phyloP scores from a whole-genome alignment of 2,797 vertebrate genomes.

The Pantherophis vulpinus region DNA sequence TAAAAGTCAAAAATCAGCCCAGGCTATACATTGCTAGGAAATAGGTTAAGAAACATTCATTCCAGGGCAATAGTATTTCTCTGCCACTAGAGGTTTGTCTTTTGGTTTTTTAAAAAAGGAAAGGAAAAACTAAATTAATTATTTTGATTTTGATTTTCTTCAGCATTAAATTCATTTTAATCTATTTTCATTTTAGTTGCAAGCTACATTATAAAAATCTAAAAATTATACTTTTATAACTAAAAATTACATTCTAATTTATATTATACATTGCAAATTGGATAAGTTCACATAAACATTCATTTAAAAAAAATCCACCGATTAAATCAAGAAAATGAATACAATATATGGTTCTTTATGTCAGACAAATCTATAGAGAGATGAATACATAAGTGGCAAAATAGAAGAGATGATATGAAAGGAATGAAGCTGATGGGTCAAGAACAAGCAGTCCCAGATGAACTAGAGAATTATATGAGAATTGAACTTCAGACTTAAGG shows the following conservation, averaged over 20 bases:
- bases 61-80: neutral
- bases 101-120: neutral
- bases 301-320: neutral
- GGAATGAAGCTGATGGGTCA: neutral
- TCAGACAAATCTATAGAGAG: neutral
- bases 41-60: neutral
- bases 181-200: neutral
- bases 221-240: neutral
- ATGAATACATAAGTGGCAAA: neutral
- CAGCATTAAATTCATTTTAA: neutral
- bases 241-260: neutral
- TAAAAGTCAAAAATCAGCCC: neutral
- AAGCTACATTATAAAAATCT: neutral
- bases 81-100: neutral
- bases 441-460: neutral
- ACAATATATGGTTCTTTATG: neutral
- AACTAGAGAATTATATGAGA: neutral
- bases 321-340: neutral
- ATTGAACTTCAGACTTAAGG: neutral
- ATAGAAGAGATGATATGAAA: neutral
- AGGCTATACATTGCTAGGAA: neutral
- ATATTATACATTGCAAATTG: neutral
- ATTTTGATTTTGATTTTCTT: neutral
- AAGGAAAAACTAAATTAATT: neutral
- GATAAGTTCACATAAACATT: neutral